A percentile compares a stretch with the other conserved stretches of the same genome.
Evolutionary conservation across 2,113 vertebrate genomes (phyloP).

Genomic region (Ginglymostoma cirratum): DNA sequence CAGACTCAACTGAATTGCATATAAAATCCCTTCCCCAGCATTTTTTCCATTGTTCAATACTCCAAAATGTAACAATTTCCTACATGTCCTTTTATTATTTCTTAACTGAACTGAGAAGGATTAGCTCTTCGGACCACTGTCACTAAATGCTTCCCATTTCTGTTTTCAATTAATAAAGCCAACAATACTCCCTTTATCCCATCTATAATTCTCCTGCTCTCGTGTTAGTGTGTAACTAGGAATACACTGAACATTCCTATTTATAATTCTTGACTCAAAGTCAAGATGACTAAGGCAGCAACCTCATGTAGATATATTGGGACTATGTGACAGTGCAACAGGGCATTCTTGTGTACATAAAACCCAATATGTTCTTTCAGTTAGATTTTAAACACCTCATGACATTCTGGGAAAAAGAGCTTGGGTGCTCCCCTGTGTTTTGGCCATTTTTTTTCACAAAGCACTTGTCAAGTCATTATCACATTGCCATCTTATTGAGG

Average conservation of each 20-base stretch:
- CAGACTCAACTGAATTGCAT: background rate
- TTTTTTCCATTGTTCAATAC: background rate
- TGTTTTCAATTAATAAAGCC: background rate
- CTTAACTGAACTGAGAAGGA: background rate
- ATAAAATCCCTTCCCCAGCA: background rate
- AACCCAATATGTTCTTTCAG: background rate
- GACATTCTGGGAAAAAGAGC: background rate
- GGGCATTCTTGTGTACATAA: background rate
- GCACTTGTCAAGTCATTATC: background rate
- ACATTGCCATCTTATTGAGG: background rate
- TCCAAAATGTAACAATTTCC: background rate
- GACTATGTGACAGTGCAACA: background rate
- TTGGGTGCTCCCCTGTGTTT: no score
- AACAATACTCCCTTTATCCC: background rate
- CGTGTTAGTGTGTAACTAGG: background rate
- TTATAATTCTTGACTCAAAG: background rate
- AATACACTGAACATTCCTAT: background rate
- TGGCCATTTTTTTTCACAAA: background rate
- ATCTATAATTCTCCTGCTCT: background rate
- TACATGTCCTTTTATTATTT: background rate
- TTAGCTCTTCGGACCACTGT: background rate
- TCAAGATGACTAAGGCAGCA: background rate
- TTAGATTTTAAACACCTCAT: background rate
- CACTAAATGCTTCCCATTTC: background rate
- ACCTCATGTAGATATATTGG: background rate